These are phyloP conservation scores for Anseranas semipalmata DNA, from an alignment of 2,113 vertebrate genomes.

Conservation along the genomic window DNA sequence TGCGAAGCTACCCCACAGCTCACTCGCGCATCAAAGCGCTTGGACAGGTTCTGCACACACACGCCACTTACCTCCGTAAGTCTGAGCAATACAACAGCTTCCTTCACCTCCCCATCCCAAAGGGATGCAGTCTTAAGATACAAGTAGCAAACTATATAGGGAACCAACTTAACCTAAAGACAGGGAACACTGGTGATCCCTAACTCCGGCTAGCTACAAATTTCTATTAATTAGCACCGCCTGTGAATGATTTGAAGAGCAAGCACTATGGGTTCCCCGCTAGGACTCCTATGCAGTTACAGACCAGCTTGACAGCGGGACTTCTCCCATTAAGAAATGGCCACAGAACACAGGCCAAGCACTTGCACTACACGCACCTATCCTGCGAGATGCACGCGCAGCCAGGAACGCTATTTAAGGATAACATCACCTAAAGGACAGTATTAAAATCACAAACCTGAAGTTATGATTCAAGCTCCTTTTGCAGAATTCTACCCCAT, in stretches of 20 bases:
- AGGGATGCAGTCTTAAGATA: rapidly evolving
- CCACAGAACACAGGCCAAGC: background rate
- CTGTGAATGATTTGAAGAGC: rapidly evolving
- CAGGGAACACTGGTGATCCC: rapidly evolving
- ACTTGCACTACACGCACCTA: rapidly evolving
- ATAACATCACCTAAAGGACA: background rate
- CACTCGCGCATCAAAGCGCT: rapidly evolving
- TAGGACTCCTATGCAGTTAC: rapidly evolving
- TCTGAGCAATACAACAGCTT: rapidly evolving
- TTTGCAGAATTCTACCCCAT: background rate
- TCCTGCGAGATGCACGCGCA: rapidly evolving
- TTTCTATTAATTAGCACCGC: rapidly evolving
- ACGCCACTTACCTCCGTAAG: rapidly evolving
- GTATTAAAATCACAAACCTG: too few species aligned
- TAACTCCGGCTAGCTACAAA: background rate
- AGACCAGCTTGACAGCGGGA: rapidly evolving
- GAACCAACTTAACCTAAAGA: background rate
- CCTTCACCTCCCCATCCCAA: rapidly evolving
- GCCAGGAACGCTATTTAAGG: rapidly evolving
- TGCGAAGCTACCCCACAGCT: background rate
- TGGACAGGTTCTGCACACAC: rapidly evolving
- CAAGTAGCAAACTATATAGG: rapidly evolving
- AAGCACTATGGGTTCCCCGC: rapidly evolving
- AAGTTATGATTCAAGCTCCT: background rate
- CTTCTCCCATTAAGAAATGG: rapidly evolving